Evolutionary conservation across 2,113 vertebrate species (phyloP).

Genomic region (Cynoglossus semilaevis): DNA sequence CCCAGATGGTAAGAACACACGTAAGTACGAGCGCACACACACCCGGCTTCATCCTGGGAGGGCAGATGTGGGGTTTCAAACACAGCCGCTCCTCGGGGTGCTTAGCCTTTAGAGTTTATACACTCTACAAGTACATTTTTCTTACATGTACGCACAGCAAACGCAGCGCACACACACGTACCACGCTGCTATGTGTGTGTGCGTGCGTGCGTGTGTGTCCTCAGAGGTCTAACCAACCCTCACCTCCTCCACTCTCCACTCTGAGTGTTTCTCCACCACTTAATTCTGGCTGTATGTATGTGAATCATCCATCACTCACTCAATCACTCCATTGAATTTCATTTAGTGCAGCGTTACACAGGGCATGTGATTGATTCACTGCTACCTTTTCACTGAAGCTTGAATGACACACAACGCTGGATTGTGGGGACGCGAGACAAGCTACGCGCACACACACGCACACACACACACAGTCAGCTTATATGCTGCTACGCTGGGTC

Average conservation of each 20-base stretch:
- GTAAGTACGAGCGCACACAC: constrained; percentile 19
- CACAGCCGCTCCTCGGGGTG: constrained; percentile 55
- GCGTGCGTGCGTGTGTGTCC: constrained; percentile 21
- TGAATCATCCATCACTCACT: constrained; percentile 76
- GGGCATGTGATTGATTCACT: constrained; percentile 77
- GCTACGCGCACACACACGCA: constrained; percentile 17
- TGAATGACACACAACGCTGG: constrained; percentile 75
- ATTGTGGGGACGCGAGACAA: constrained; percentile 31
- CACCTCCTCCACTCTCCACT: constrained; percentile 65
- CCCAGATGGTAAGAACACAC: constrained; percentile 68
- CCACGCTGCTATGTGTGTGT: constrained; percentile 6
- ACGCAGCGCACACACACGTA: neutral
- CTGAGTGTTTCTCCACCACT: constrained; percentile 72
- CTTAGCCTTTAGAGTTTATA: constrained; percentile 48
- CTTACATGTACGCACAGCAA: constrained; percentile 2
- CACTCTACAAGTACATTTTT: constrained; percentile 31
- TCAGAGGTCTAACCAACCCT: constrained; percentile 66
- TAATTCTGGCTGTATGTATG: constrained; percentile 69
- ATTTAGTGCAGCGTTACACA: constrained; percentile 75
- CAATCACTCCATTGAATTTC: constrained; percentile 78
- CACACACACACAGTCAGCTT: constrained; percentile 6
- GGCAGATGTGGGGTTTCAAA: constrained; percentile 66
- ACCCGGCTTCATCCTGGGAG: constrained; percentile 58
- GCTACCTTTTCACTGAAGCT: constrained; percentile 74
- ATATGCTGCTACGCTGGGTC: constrained; percentile 48